These are phyloP conservation scores for Marcusenius ussheri DNA, from an alignment of 2,113 vertebrate genomes.

Conservation along the genomic window DNA sequence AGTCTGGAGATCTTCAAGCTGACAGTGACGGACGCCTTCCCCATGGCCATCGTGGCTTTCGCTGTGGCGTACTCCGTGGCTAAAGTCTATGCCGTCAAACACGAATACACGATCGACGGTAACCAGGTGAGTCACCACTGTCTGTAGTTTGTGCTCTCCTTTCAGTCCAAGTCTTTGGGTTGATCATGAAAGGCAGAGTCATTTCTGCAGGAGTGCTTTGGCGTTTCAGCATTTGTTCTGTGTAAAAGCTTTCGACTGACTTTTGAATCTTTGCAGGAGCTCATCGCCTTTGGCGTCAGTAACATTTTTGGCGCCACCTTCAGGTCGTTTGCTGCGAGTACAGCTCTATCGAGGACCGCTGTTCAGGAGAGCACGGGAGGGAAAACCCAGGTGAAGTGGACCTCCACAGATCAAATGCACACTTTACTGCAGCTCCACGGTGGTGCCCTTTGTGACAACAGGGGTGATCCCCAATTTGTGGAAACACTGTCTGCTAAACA, in stretches of 20 bases:
- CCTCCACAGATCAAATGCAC: not conserved
- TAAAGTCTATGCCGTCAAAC: conserved; percentile 86
- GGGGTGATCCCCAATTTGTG: not conserved
- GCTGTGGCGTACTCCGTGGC: conserved; percentile 86
- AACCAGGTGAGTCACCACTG: conserved; percentile 70
- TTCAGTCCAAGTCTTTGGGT: not conserved
- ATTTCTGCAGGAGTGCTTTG: not conserved
- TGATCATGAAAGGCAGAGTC: not conserved
- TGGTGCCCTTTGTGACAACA: not conserved
- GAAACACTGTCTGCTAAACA: not conserved
- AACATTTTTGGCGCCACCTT: conserved; percentile 86
- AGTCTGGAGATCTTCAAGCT: conserved; percentile 57
- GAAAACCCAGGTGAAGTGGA: conserved; percentile 80
- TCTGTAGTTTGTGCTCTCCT: not conserved
- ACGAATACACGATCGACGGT: conserved; percentile 81
- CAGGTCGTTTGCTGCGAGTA: conserved; percentile 80
- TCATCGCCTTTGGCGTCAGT: conserved; percentile 84
- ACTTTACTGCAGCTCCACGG: not conserved
- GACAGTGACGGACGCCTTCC: conserved; percentile 67
- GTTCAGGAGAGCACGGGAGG: conserved; percentile 94
- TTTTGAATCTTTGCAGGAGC: conserved; percentile 61
- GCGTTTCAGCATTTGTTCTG: not conserved
- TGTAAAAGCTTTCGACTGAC: not conserved
- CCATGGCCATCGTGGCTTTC: conserved; percentile 84
- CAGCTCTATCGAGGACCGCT: conserved; percentile 82